phyloP scores from a whole-genome alignment of 2,113 vertebrate genomes.

The Planiliza haematocheilus region DNA sequence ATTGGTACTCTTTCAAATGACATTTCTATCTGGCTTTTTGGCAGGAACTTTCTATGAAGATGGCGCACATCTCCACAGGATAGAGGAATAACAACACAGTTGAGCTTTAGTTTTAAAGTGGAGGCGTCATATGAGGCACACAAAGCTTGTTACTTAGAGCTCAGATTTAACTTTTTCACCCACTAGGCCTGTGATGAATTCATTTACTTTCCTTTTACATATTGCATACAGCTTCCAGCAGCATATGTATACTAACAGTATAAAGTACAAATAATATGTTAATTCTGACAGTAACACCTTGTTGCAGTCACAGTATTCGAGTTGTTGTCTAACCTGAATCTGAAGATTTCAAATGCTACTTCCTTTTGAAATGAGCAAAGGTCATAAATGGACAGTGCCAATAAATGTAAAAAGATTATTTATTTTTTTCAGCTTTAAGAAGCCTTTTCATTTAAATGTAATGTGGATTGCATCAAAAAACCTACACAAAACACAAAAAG shows the following conservation, averaged over 20 bases:
- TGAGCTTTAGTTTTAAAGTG: not conserved
- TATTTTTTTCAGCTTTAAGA: not conserved
- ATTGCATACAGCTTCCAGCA: not conserved
- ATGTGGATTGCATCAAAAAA: not conserved
- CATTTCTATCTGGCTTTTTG: not conserved
- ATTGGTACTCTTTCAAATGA: slow-evolving; percentile 6
- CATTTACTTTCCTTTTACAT: too few species aligned
- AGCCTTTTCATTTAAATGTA: not conserved
- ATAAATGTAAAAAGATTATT: not conserved
- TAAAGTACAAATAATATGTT: too few species aligned
- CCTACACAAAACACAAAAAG: too few species aligned
- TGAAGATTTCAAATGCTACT: not conserved
- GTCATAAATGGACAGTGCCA: not conserved
- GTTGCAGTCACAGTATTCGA: too few species aligned
- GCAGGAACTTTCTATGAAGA: slow-evolving; percentile 24
- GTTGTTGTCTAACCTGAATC: not conserved
- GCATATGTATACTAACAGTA: not conserved
- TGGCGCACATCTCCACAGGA: not conserved
- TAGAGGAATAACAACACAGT: not conserved
- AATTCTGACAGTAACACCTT: too few species aligned
- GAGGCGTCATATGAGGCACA: not conserved
- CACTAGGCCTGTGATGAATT: too few species aligned
- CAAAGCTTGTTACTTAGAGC: not conserved
- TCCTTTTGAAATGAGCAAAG: not conserved
- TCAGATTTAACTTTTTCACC: too few species aligned